Base-by-base conservation (phyloP, 2,113 vertebrate species). In the Pollachius pollachius region DNA sequence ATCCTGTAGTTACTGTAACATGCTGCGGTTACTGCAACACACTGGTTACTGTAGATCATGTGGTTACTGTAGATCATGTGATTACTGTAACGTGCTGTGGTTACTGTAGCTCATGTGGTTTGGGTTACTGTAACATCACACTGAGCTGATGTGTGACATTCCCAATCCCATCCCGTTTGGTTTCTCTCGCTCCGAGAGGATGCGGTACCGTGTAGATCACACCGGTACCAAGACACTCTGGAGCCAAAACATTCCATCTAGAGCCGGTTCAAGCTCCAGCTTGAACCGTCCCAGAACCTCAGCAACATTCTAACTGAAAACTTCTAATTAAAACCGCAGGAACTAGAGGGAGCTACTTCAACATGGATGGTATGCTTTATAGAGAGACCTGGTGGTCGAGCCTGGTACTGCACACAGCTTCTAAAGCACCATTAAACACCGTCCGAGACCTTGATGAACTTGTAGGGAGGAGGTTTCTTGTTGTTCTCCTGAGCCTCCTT, bases 401-500 rank as follows among this genome's bases (percentile, higher is more conserved):
- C 41, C 41, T 48, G 41, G 41, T 48, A 48, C 41, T 48, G 12
- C 41, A 48, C 12, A 48, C 41, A 48, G 41, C 41, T 48, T 12
- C 12, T 12, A 48, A 48, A 48, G 30, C 30, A 34, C 54, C 57
- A 19, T 59, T 59, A 59, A 57, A 57, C 27, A 1, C 3, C 41
- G 8, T 48, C 41, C 2, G 9, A 13, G 67, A 98, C 97, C 96
- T 98, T 99, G 71, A 99, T 98, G 7, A 95, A 96, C 75, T 98
- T 99, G 81, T 98, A 99, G 0, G 96, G 95, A 0, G 97, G 97
- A 0, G 97, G 97, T 75, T 96, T 99, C 0, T 94, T 92, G 81
- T 94, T 96, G 68, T 93, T 97, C 88, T 97, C 96, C 79, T 98
- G 96, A 0, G 95, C 95, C 78, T 96, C 96, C 87, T 96, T 94